Conservation (phyloP, 2,797 vertebrate genomes). For the Propithecus deckenii region DNA sequence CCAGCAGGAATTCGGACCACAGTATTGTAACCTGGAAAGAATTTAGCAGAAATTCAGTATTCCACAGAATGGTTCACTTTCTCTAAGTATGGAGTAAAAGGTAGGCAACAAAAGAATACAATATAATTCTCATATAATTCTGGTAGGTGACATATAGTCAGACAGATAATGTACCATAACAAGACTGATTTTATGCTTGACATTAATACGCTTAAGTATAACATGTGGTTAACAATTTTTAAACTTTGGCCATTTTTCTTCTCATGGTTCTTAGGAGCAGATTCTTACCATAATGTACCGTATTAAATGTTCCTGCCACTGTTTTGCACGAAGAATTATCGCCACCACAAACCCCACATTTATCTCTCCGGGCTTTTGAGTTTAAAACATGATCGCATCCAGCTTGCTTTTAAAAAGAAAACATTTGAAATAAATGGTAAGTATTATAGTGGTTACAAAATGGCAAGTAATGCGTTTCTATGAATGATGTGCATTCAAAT, state of each 20-base stretch:
- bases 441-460: conserved; percentile 55
- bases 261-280: conserved; percentile 68
- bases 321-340: conserved; percentile 99
- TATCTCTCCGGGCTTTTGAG: conserved; percentile 99
- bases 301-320: conserved; percentile 96
- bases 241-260: conserved; percentile 63
- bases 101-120: background rate
- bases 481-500: background rate
- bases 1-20: conserved; percentile 97
- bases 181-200: conserved; percentile 62
- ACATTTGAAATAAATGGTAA: conserved; percentile 78
- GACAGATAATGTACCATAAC: conserved; percentile 9
- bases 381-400: conserved; percentile 99
- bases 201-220: conserved; percentile 60
- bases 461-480: background rate
- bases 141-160: background rate
- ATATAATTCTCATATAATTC: conserved; percentile 26
- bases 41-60: conserved; percentile 67
- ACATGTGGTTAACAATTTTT: conserved; percentile 64
- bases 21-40: conserved; percentile 93
- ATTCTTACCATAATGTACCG: conserved; percentile 95
- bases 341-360: conserved; percentile 98
- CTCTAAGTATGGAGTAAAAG: conserved; percentile 50
- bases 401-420: conserved; percentile 94
- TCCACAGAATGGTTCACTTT: conserved; percentile 31